These are phyloP conservation scores for Salvelinus fontinalis DNA, from an alignment of 2,113 vertebrate genomes.

Conservation along the genomic window DNA sequence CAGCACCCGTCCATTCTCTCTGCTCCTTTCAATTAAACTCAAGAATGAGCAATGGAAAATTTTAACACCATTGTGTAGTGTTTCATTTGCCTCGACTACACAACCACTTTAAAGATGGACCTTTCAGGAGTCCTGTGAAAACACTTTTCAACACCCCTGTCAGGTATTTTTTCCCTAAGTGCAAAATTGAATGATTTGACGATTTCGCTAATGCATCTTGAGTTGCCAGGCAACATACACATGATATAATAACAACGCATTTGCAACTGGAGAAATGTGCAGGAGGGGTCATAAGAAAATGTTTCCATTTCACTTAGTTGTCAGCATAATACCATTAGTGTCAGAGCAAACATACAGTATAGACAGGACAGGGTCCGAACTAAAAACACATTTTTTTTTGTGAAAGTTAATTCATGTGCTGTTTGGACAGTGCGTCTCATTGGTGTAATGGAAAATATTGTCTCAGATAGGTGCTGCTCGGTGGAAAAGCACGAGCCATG, in stretches of 20 bases:
- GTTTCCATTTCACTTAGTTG: constrained; percentile 54
- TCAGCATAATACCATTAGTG: constrained; percentile 32
- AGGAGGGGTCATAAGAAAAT: constrained; percentile 55
- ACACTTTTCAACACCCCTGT: constrained; percentile 57
- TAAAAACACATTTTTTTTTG: constrained; percentile 8
- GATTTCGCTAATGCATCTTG: constrained; percentile 50
- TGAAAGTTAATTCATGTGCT: constrained; percentile 18
- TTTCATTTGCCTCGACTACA: constrained; percentile 55
- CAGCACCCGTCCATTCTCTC: constrained; percentile 25
- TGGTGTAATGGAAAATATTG: constrained; percentile 16
- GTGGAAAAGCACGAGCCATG: constrained; percentile 2
- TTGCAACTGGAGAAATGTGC: constrained; percentile 42
- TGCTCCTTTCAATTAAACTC: constrained; percentile 35
- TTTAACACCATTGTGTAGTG: constrained; percentile 40
- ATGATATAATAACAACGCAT: constrained; percentile 54
- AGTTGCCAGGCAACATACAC: constrained; percentile 63
- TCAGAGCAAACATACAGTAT: constrained; percentile 41
- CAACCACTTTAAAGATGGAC: constrained; percentile 53
- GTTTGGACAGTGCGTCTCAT: constrained; percentile 40
- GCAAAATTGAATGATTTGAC: constrained; percentile 55
- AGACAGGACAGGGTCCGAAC: constrained; percentile 27
- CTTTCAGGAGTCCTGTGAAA: constrained; percentile 58
- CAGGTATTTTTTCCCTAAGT: constrained; percentile 35
- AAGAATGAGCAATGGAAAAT: constrained; percentile 59
- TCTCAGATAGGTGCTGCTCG: constrained; percentile 20